These are phyloP conservation scores for Lepeophtheirus nordmannii DNA, from an alignment of 2,888 invertebrate species.

Conservation along the genomic window DNA sequence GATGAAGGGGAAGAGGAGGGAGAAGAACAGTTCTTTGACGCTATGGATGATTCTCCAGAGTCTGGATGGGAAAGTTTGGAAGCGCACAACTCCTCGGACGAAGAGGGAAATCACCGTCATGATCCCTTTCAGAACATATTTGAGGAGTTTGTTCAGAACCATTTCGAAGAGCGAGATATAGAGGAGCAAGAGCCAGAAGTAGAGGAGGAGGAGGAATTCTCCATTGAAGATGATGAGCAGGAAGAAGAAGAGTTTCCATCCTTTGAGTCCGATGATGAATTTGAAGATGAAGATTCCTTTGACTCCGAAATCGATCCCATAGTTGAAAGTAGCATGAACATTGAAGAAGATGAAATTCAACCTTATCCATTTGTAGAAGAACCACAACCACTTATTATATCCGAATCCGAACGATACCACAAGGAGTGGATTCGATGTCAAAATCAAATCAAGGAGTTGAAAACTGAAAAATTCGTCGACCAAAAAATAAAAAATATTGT, in stretches of 20 bases:
- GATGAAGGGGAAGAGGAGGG: neutral
- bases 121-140: no score
- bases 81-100: neutral
- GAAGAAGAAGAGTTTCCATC: neutral
- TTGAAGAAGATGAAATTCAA: neutral
- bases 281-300: neutral
- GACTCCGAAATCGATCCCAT: neutral
- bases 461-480: neutral
- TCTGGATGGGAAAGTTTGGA: conserved; percentile 5
- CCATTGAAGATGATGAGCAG: neutral
- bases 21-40: conserved; percentile 1
- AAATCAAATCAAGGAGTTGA: neutral
- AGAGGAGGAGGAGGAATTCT: neutral
- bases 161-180: neutral
- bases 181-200: neutral
- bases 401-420: neutral
- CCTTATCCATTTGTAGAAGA: no score
- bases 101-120: no score
- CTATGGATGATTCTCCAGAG: neutral
- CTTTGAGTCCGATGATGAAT: neutral
- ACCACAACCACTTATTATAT: neutral
- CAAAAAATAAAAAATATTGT: neutral
- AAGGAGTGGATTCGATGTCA: neutral
- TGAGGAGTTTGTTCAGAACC: no score
- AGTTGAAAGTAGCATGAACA: neutral